Evolutionary conservation across 2,113 vertebrate genomes (phyloP).

Genomic region (Rhizomys pruinosus): DNA sequence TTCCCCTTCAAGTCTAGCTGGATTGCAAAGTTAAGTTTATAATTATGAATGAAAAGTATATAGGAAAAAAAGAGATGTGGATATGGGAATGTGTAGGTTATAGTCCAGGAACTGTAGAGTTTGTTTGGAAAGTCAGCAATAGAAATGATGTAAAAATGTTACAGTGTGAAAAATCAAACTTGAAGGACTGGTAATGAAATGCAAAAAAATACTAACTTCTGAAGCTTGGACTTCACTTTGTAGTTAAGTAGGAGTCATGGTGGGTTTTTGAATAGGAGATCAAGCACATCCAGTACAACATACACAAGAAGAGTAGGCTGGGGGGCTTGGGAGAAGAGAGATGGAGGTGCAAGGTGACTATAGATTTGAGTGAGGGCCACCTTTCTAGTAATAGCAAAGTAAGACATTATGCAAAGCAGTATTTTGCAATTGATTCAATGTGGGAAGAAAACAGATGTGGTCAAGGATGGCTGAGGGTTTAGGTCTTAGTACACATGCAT

Average conservation of each 20-base stretch:
- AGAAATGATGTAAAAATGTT: background rate
- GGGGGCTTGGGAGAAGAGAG: background rate
- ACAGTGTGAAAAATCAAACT: background rate
- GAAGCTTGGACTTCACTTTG: background rate
- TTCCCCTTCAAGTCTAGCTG: no score
- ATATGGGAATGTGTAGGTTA: background rate
- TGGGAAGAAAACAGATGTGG: background rate
- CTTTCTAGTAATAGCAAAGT: background rate
- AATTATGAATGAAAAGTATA: no score
- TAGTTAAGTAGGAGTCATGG: background rate
- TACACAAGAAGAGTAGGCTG: background rate
- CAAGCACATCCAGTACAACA: background rate
- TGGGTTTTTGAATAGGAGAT: background rate
- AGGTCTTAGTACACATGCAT: background rate
- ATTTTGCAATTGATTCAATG: background rate
- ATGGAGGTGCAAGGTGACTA: background rate
- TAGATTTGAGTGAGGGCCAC: background rate
- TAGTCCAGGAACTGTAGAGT: background rate
- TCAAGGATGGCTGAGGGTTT: background rate
- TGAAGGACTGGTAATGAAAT: background rate
- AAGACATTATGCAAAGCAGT: background rate
- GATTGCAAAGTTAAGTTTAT: no score
- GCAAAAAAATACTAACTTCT: background rate
- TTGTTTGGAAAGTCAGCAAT: background rate
- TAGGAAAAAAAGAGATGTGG: no score